Percentiles rank a stretch among this genome's conserved stretches.
phyloP scores from a whole-genome alignment of 2,113 vertebrate species.

The Alces alces region DNA sequence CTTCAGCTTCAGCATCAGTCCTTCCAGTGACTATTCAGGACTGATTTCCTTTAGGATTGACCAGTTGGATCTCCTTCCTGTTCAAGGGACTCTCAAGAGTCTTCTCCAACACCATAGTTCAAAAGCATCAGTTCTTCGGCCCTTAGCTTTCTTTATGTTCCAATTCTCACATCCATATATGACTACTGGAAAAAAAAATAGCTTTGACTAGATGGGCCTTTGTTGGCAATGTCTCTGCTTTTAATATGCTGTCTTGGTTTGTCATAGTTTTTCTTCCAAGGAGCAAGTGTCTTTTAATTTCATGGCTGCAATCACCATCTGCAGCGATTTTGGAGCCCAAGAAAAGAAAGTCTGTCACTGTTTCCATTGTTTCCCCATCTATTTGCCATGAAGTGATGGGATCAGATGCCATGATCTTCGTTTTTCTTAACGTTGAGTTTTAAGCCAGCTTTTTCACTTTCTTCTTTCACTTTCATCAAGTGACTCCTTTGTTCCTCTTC shows the following conservation, averaged over 20 bases:
- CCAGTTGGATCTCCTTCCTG: not conserved
- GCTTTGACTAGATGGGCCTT: not conserved
- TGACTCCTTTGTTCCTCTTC: not conserved
- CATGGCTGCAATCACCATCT: not conserved
- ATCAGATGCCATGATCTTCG: accelerated
- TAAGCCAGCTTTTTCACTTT: not conserved
- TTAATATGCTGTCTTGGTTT: not conserved
- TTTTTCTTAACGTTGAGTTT: not conserved
- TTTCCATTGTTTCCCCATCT: not conserved
- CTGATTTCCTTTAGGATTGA: not conserved
- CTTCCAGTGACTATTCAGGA: not conserved
- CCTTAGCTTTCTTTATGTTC: not conserved
- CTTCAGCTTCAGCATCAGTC: not conserved
- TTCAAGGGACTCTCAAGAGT: not conserved
- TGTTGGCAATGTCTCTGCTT: not conserved
- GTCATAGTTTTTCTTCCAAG: not conserved
- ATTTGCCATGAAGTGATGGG: not conserved
- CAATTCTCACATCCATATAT: not conserved
- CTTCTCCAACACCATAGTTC: not conserved
- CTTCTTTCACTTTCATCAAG: not conserved
- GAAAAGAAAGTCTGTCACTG: not conserved
- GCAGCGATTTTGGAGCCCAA: not conserved
- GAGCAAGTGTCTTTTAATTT: not conserved
- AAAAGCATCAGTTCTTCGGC: not conserved
- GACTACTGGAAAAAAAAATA: not conserved